Base-by-base conservation (phyloP, 2,888 invertebrate species). In the Busseola fusca region DNA sequence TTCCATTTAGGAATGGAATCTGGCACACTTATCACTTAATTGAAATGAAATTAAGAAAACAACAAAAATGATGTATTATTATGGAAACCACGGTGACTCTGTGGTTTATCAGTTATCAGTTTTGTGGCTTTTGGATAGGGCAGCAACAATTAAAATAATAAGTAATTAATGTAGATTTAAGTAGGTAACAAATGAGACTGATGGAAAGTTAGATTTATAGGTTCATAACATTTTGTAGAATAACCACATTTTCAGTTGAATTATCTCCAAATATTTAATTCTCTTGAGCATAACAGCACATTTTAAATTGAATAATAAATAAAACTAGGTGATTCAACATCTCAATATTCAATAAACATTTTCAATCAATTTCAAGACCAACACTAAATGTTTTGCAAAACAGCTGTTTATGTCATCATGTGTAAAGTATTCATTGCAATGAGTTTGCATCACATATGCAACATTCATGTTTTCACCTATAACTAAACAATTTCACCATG, bases 341-440 rank as follows among this genome's bases (percentile, higher is more conserved):
- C n/a, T n/a, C n/a, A n/a, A n/a, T n/a, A 52, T 40, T 30, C 1
- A 67, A 16, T 4, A n/a, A 58, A 16, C 3, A 27, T 16, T 58
- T 48, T 27, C 1, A 30, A 25, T 34, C 0, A 65, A 34, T 60
- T 14, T 37, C 16, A 27, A 56, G 48, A 42, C 25, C 18, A 25
- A 48, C 21, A 50, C 2, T 3, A 27, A 57, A 50, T 68, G 54
- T 76, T 76, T 72, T 57, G 34, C 52, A 69, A 82, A 80, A 76
- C 81, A 81, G 81, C 83, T 81, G 81, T 81, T 83, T 48, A 60
- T 82, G 73, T 71, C 72, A 78, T 78, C 68, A 78, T 59, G 7
- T 34, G 34, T 7, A 9, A 62, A 7, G 5, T 48, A 57, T n/a
- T 54, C 10, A 68, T 48, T 77, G 42, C 64, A 78, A 3, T n/a